Percentiles rank a stretch among this genome's conserved stretches.
phyloP scores from a whole-genome alignment of 2,113 vertebrate species.

The Lota lota region DNA sequence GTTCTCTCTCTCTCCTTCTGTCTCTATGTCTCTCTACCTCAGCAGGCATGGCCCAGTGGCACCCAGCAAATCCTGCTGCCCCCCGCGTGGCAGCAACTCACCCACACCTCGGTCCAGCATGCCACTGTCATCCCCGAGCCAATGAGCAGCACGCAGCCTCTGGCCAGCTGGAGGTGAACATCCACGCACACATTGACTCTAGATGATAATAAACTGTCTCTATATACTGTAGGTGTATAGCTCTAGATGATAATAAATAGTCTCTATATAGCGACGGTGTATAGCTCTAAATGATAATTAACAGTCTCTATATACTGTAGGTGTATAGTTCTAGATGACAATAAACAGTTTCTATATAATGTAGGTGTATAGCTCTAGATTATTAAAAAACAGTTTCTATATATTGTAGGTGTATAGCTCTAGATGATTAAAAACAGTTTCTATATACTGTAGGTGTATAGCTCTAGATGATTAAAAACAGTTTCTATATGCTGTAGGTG shows the following conservation, averaged over 20 bases:
- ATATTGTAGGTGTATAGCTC: background rate
- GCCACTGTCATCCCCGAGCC: constrained; percentile 91
- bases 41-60: constrained; percentile 58
- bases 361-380: background rate
- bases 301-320: too few species aligned
- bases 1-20: constrained; percentile 32
- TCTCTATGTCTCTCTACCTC: background rate
- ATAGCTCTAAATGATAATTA: too few species aligned
- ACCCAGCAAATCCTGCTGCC: constrained; percentile 97
- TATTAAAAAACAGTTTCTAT: background rate
- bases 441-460: too few species aligned
- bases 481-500: too few species aligned
- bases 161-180: constrained; percentile 94
- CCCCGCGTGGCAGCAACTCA: constrained; percentile 96
- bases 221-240: background rate
- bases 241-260: too few species aligned
- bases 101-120: constrained; percentile 96
- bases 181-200: background rate
- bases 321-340: too few species aligned
- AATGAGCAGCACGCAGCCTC: constrained; percentile 88
- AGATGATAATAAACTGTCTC: background rate
- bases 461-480: too few species aligned
- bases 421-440: too few species aligned
- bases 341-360: background rate
- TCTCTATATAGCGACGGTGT: background rate